A percentile compares a stretch with the other conserved stretches of the same genome.
phyloP scores from a whole-genome alignment of 1,140 invertebrate genomes.

The Alviniconcha marisindica region DNA sequence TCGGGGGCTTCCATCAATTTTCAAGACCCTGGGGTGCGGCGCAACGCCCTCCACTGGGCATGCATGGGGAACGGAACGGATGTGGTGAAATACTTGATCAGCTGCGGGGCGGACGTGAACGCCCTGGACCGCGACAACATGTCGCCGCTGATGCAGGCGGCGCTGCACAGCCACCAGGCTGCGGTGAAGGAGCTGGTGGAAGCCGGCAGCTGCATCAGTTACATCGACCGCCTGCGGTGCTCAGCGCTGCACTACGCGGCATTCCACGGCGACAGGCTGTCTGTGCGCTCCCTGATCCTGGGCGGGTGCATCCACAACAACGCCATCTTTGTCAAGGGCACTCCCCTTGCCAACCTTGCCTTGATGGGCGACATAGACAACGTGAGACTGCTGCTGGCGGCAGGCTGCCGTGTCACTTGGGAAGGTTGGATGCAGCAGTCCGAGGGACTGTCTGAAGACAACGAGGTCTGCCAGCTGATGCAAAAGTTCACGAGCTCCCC shows the following conservation, averaged over 20 bases:
- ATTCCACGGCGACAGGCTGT: constrained; percentile 48
- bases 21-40: constrained; percentile 50
- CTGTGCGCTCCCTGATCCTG: constrained; percentile 52
- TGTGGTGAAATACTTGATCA: constrained; percentile 49
- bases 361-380: constrained; percentile 52
- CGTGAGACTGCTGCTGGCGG: constrained; percentile 50
- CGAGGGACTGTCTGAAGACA: background rate
- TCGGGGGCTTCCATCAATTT: constrained; percentile 56
- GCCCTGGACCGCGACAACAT: constrained; percentile 61
- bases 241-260: constrained; percentile 66
- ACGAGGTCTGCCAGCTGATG: constrained; percentile 3
- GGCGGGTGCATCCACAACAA: constrained; percentile 61
- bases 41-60: constrained; percentile 66
- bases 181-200: constrained; percentile 56
- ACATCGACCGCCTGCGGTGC: constrained; percentile 57
- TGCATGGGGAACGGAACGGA: constrained; percentile 51
- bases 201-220: constrained; percentile 55
- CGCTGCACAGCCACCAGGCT: constrained; percentile 50
- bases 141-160: constrained; percentile 61
- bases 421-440: constrained; percentile 39
- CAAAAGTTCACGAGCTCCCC: background rate
- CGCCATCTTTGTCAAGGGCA: constrained; percentile 61
- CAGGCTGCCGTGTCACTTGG: constrained; percentile 53
- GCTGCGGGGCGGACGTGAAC: constrained; percentile 57
- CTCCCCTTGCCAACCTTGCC: constrained; percentile 57